Percentiles rank a stretch among this genome's conserved stretches.
These are phyloP conservation scores for Tetropium fuscum DNA, from an alignment of 2,888 invertebrate species.

Conservation along the genomic window DNA sequence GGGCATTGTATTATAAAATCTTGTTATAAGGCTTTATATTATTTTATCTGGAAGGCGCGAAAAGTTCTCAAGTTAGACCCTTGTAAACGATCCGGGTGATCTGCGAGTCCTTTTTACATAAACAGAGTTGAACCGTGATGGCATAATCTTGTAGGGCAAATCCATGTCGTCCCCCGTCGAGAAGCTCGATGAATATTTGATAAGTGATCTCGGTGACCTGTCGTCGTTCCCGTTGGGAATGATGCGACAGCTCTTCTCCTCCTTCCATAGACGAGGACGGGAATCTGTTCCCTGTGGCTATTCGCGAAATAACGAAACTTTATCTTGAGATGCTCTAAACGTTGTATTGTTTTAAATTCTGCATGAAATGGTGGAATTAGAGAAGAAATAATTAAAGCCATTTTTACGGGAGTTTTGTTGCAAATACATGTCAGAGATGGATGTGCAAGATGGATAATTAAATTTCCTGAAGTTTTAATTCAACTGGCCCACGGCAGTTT, in stretches of 20 bases:
- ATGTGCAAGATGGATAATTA: too few relatives aligned
- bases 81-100: slow-evolving; percentile 35
- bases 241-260: slow-evolving; percentile 5
- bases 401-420: slow-evolving; percentile 6
- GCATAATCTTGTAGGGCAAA: slow-evolving; percentile 50
- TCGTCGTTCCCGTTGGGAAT: slow-evolving; percentile 28
- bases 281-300: neutral
- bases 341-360: slow-evolving; percentile 9
- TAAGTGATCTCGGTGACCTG: slow-evolving; percentile 48
- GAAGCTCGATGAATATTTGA: slow-evolving; percentile 50
- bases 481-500: too few relatives aligned
- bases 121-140: slow-evolving; percentile 45
- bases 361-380: neutral
- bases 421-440: neutral
- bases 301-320: slow-evolving; percentile 1
- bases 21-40: slow-evolving; percentile 9
- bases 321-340: neutral
- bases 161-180: slow-evolving; percentile 43
- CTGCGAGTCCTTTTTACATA: slow-evolving; percentile 42
- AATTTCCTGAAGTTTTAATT: too few relatives aligned
- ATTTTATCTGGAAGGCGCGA: slow-evolving; percentile 29
- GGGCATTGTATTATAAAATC: slow-evolving; percentile 17
- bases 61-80: slow-evolving; percentile 29
- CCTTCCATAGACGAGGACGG: neutral
- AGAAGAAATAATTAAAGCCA: neutral